Percentiles rank a stretch among this genome's conserved stretches.
Evolutionary conservation across 1,140 invertebrate genomes (phyloP).

Genomic region (Drosophila lacertosa): DNA sequence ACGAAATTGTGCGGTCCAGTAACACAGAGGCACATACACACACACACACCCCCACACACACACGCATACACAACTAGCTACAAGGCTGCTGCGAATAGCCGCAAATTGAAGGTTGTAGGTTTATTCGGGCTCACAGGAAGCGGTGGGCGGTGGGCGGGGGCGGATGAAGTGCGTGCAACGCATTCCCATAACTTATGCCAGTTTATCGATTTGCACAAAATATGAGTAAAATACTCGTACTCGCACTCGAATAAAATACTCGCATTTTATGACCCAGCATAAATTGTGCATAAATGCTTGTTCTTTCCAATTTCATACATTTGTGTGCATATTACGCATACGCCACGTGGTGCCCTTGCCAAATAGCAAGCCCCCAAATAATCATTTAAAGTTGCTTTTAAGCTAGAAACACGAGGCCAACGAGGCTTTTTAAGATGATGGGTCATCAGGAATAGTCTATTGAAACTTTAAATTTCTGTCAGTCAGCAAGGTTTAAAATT

Average conservation of each 20-base stretch:
- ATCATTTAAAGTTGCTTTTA: too few species aligned
- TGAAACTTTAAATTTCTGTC: too few species aligned
- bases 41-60: background rate
- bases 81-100: constrained; percentile 10
- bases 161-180: constrained; percentile 15
- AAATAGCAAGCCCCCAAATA: too few species aligned
- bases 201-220: constrained; percentile 62
- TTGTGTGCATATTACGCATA: constrained; percentile 37
- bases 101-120: constrained; percentile 17
- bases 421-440: too few species aligned
- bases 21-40: constrained; percentile 12
- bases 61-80: background rate
- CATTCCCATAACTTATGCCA: constrained; percentile 69
- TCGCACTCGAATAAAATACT: constrained; percentile 26
- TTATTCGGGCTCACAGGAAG: background rate
- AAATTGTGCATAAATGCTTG: constrained; percentile 66
- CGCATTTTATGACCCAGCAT: constrained; percentile 59
- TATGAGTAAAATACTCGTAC: constrained; percentile 29
- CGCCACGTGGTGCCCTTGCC: constrained; percentile 17
- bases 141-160: background rate
- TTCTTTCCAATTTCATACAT: background rate
- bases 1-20: constrained; percentile 46
- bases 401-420: too few species aligned
- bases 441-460: too few species aligned
- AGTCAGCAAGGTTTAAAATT: too few species aligned